Percentiles rank a stretch among this genome's conserved stretches.
Conservation (phyloP, 2,888 invertebrate species). For the Sarcophaga caerulescens region DNA sequence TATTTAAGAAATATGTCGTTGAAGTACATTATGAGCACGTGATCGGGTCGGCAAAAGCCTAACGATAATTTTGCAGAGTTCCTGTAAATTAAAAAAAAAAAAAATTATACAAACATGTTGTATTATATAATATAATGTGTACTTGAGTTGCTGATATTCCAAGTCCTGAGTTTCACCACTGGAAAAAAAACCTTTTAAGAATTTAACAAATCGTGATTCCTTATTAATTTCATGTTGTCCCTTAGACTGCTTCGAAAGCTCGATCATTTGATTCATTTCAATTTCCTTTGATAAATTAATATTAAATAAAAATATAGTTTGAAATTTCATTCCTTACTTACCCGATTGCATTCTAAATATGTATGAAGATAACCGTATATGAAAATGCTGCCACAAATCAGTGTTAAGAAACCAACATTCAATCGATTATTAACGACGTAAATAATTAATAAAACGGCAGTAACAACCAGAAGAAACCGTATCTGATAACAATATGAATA, state of each 20-base stretch:
- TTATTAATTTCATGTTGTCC: slow-evolving; percentile 32
- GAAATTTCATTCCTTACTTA: slow-evolving; percentile 52
- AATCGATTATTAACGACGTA: slow-evolving; percentile 72
- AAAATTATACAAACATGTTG: slow-evolving; percentile 16
- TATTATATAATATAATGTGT: slow-evolving; percentile 70
- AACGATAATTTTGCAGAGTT: slow-evolving; percentile 73
- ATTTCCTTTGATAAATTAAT: slow-evolving; percentile 72
- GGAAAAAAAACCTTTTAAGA: slow-evolving; percentile 62
- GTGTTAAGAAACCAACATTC: slow-evolving; percentile 65
- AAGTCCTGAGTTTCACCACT: slow-evolving; percentile 34
- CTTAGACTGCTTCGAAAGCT: slow-evolving; percentile 69
- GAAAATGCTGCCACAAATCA: slow-evolving; percentile 70
- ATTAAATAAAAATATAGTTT: not conserved
- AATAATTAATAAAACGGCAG: slow-evolving; percentile 61
- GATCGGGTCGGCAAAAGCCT: slow-evolving; percentile 77
- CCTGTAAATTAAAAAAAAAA: slow-evolving; percentile 69
- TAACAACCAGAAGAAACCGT: slow-evolving; percentile 70
- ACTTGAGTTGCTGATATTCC: slow-evolving; percentile 62
- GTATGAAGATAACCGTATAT: slow-evolving; percentile 75
- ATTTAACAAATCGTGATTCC: slow-evolving; percentile 45
- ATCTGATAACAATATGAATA: slow-evolving; percentile 70
- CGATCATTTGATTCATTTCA: slow-evolving; percentile 73
- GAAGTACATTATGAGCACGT: slow-evolving; percentile 75
- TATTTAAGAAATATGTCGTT: slow-evolving; percentile 77
- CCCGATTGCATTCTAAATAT: slow-evolving; percentile 78